Evolutionary conservation across 2,888 invertebrate genomes (phyloP), one percentile per base, ranked within the genome.

Genomic region (Phyllotreta cruciferae): DNA sequence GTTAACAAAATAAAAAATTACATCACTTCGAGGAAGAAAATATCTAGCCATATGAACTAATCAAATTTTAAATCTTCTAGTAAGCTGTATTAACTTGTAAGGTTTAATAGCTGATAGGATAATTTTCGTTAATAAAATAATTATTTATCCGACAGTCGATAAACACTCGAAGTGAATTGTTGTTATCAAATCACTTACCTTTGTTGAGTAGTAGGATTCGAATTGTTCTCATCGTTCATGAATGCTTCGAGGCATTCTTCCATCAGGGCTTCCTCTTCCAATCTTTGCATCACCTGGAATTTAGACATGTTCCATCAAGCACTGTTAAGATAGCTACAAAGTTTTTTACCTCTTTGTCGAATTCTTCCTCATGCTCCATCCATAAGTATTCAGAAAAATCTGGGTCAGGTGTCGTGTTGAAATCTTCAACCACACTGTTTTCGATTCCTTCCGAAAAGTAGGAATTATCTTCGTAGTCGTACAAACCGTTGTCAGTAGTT

Each of bases 321-420:
- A 39, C 38, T 34, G 24, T 24, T 58, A 41, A 38, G 35, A 45
- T 35, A n/a, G 56, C 45, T 38, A 6, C 35, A 11, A 7, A 42
- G 9, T 39, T 52, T 64, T 60, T 71, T 80, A 93, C 94, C 87
- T 93, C 91, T 80, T 92, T 92, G 76, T 96, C 94, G 78, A 94
- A 94, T 77, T 94, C 94, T 75, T 96, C 95, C 76, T 94, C 92
- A 75, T 94, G 91, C 78, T 94, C 95, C 94, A 95, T 95, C 96
- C 95, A 95, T 85, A 94, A 86, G 77, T 94, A 94, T 75, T 95
- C 94, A 0, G 92, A 90, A 79, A 94, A 95, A 81, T 94, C 94
- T 61, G 88, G 87, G 52, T 85, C 87, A 4, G 83, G 82, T 1
- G 84, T 81, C 62, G 81, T 76, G 74, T 81, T 62, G 77, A 83